Base-by-base conservation (phyloP, 2,888 invertebrate genomes). In the Drosophila seclusa region DNA sequence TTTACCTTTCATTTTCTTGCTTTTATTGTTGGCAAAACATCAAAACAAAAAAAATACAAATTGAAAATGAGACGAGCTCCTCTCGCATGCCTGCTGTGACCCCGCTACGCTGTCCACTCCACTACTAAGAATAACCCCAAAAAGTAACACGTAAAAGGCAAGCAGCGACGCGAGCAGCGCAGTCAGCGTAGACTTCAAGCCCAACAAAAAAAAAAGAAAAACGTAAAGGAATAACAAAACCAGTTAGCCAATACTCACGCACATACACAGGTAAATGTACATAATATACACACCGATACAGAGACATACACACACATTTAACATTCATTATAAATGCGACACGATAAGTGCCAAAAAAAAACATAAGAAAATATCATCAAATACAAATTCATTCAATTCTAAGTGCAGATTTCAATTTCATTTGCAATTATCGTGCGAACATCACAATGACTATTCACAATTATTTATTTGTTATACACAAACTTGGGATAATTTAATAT, bases 111-210 rank as follows among this genome's bases (percentile, higher is more conserved):
- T 45, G 53, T 38, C 55, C 40, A 42, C 53, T 58, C 45, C 64
- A 45, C 63, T 59, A 79, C 83, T 80, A 85, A 86, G 88, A 85
- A 85, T 88, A 88, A 88, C 88, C 85, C 85, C 83, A 83, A 85
- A 84, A 80, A 80, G 79, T 80, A 80, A 80, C 68, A 78, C 80
- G 80, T 80, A 85, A 83, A 85, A 83, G 81, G 81, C 83, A 84
- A 83, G 74, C 79, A 68, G 76, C 63, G 67, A 57, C 60, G 76
- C 63, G 36, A 54, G 71, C 67, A 63, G 83, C 73, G 79, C 76
- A 27, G 79, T 50, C 52, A 29, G 21, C 63, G 66, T 32, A 11
- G 34, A 52, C 63, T 40, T 45, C 63, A 64, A 24, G 82, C 62
- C 76, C 83, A 68, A 73, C 69, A 75, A 73, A 54, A 73, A 54